Evolutionary conservation across 2,797 vertebrate genomes (phyloP), one percentile per base, ranked within the genome.

Genomic region (Florisuga fusca): DNA sequence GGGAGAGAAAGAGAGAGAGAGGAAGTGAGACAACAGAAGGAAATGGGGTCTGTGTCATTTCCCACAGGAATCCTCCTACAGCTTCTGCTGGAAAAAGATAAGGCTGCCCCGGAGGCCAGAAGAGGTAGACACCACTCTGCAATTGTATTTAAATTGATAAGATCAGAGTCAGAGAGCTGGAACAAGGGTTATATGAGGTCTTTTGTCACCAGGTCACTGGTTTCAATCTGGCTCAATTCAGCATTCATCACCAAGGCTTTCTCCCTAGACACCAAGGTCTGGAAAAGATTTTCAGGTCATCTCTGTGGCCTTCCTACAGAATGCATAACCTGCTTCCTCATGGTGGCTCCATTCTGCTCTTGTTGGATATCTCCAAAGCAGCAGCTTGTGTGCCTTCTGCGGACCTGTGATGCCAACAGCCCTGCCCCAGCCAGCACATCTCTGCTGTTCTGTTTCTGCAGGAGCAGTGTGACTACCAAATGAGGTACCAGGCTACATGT

Each of bases 21-120:
- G 98, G 98, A 99, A 98, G 98, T 95, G 72, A 96, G 97, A 98
- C 95, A 98, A 97, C 96, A 97, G 98, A 95, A 98, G 99, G 98
- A 99, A 99, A 98, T 96, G 96, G 97, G 67, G 89, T 95, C 97
- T 97, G 97, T 98, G 96, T 98, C 98, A 98, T 97, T 97, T 97
- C 94, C 87, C 95, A 97, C 96, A 98, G 98, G 98, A 99, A 98
- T 98, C 89, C 95, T 97, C 91, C 94, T 90, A 64, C 95, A 94
- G 71, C 76, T 94, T 98, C 98, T 99, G 98, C 98, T 89, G 97
- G 91, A 95, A 89, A 92, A 92, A 99, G 99, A 99, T 99, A 99
- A 99, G 98, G 95, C 97, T 97, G 97, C 97, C 97, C 96, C 84
- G 74, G 93, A 98, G 98, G 98, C 98, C 97, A 96, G 90, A 16